Conservation (phyloP, 2,113 vertebrate species). For the Mastomys natalensis region DNA sequence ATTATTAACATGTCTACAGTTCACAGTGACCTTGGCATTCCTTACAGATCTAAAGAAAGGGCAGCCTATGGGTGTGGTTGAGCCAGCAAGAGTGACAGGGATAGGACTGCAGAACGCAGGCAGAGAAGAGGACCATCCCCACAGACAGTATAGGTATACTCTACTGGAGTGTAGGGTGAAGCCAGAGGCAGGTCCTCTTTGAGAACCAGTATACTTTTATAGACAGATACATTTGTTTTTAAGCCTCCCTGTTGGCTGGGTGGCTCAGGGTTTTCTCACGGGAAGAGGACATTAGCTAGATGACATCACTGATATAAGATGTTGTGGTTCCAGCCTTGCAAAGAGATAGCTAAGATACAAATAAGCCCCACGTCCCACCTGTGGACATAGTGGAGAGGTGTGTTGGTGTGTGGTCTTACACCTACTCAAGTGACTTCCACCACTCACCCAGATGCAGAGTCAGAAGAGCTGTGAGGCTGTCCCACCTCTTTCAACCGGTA, state of each 20-base stretch:
- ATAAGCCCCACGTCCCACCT: too few species aligned
- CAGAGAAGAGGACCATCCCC: not conserved
- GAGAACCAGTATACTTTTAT: not conserved
- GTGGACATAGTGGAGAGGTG: fast-evolving
- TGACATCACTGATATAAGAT: not conserved
- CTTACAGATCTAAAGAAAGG: not conserved
- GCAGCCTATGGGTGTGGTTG: fast-evolving
- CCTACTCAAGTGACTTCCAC: not conserved
- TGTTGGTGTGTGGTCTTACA: fast-evolving
- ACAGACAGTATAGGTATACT: not conserved
- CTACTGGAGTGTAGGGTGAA: not conserved
- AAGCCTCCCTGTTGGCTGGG: not conserved
- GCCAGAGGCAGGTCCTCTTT: fast-evolving
- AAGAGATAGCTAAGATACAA: not conserved
- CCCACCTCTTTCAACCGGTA: not conserved
- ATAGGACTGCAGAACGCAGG: not conserved
- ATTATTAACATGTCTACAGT: not conserved
- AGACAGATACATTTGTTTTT: not conserved
- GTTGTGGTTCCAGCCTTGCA: not conserved
- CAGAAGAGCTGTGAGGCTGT: fast-evolving
- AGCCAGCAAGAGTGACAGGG: fast-evolving
- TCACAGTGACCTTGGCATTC: not conserved
- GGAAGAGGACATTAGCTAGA: not conserved
- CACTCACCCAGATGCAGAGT: fast-evolving
- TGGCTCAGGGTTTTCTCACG: fast-evolving